Percentiles rank a stretch among this genome's conserved stretches.
These are phyloP conservation scores for Micrasema minimum DNA, from an alignment of 1,140 invertebrate species.

Conservation along the genomic window DNA sequence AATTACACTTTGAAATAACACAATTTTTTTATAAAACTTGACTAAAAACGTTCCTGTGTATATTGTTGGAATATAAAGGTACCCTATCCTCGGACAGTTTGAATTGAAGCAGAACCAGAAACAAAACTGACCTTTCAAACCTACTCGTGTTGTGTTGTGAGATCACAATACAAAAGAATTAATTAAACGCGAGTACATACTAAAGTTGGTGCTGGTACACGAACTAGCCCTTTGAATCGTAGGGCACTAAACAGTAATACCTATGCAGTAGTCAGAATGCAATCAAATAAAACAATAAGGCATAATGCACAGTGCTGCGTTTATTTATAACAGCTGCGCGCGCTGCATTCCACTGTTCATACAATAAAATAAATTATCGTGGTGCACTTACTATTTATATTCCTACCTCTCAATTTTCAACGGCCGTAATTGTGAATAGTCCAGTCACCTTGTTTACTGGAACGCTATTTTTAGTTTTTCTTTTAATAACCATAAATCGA, in stretches of 20 bases:
- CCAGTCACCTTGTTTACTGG: no score
- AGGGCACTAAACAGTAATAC: conserved; percentile 7
- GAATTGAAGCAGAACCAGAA: conserved; percentile 1
- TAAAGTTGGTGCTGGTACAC: background rate
- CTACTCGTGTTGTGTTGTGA: conserved; percentile 33
- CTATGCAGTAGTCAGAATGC: conserved; percentile 20
- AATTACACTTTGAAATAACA: no score
- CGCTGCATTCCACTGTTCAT: conserved; percentile 11
- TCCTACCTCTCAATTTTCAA: conserved; percentile 2
- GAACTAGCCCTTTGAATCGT: conserved; percentile 15
- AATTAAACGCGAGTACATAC: conserved; percentile 3
- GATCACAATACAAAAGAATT: conserved; percentile 32
- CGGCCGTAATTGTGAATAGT: background rate
- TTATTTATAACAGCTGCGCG: conserved; percentile 26
- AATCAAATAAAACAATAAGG: conserved; percentile 33
- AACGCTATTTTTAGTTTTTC: no score
- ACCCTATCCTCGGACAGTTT: background rate
- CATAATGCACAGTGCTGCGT: conserved; percentile 19
- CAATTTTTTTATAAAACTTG: no score
- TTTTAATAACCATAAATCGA: no score
- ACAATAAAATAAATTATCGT: conserved; percentile 14
- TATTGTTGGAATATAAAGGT: background rate
- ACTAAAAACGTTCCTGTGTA: no score
- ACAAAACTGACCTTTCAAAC: conserved; percentile 34
- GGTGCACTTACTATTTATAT: background rate